These are phyloP conservation scores for Pangasius macronema DNA, from an alignment of 2,797 vertebrate species.

Conservation along the genomic window DNA sequence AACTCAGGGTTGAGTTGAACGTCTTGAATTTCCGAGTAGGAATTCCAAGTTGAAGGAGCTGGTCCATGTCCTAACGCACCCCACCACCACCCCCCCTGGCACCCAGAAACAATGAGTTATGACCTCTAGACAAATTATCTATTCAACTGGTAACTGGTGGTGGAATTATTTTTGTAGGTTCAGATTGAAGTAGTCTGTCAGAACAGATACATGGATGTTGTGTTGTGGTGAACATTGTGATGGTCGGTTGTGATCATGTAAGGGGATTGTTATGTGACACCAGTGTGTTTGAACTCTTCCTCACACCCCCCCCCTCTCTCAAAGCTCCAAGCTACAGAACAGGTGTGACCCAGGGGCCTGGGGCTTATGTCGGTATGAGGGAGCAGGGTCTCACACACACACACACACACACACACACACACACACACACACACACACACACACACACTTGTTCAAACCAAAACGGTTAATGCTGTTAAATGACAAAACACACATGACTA, in stretches of 20 bases:
- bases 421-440: neutral
- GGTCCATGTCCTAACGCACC: too few species aligned
- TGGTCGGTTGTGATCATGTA: neutral
- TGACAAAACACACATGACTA: neutral
- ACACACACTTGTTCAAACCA: neutral
- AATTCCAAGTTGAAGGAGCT: neutral
- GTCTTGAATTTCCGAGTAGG: too few species aligned
- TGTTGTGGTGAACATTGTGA: neutral
- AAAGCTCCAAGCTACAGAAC: constrained; percentile 64
- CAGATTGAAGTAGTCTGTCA: neutral
- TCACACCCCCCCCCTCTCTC: constrained; percentile 8
- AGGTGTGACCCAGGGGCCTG: constrained; percentile 70
- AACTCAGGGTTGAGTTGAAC: neutral
- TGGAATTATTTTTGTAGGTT: neutral
- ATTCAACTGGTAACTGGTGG: neutral
- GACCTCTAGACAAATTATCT: neutral
- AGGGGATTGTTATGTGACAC: constrained; percentile 63
- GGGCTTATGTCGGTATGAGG: constrained; percentile 16
- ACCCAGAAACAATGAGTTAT: neutral
- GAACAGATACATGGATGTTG: neutral
- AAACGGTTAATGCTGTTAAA: neutral
- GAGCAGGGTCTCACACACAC: neutral
- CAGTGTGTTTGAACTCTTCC: constrained; percentile 56
- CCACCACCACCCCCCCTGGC: too few species aligned
- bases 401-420: too few species aligned